Percentiles rank a stretch among this genome's conserved stretches.
phyloP scores from a whole-genome alignment of 2,113 vertebrate species.

The Paraplagusia blochii region DNA sequence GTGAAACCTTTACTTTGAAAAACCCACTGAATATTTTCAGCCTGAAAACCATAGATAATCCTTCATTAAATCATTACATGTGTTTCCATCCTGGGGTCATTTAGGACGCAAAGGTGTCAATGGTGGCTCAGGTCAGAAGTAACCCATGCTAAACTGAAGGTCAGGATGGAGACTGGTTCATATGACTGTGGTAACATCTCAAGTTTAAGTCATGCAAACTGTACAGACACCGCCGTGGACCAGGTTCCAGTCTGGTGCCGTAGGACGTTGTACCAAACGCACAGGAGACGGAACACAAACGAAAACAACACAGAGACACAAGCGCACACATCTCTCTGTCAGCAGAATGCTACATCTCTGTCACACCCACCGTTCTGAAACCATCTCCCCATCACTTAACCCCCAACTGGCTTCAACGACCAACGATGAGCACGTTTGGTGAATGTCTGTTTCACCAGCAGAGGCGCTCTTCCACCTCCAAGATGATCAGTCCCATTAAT shows the following conservation, averaged over 20 bases:
- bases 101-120: slow-evolving; percentile 50
- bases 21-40: slow-evolving; percentile 6
- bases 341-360: slow-evolving; percentile 80
- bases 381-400: slow-evolving; percentile 31
- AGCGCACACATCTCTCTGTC: slow-evolving; percentile 49
- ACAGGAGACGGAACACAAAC: slow-evolving; percentile 53
- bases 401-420: slow-evolving; percentile 26
- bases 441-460: slow-evolving; percentile 26
- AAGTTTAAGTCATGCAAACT: slow-evolving; percentile 69
- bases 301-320: slow-evolving; percentile 50
- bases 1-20: no score
- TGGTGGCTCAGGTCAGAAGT: slow-evolving; percentile 32
- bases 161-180: slow-evolving; percentile 46
- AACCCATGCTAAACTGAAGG: slow-evolving; percentile 50
- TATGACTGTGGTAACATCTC: slow-evolving; percentile 49
- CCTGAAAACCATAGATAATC: neutral
- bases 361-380: slow-evolving; percentile 21
- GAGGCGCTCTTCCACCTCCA: slow-evolving; percentile 7
- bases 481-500: slow-evolving; percentile 15
- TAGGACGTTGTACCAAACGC: slow-evolving; percentile 48
- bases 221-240: slow-evolving; percentile 45
- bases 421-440: slow-evolving; percentile 30
- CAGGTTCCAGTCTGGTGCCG: slow-evolving; percentile 43
- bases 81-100: slow-evolving; percentile 27
- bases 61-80: slow-evolving; percentile 12